These are phyloP conservation scores for Morpho achilles DNA, from an alignment of 2,888 invertebrate species.

Conservation along the genomic window DNA sequence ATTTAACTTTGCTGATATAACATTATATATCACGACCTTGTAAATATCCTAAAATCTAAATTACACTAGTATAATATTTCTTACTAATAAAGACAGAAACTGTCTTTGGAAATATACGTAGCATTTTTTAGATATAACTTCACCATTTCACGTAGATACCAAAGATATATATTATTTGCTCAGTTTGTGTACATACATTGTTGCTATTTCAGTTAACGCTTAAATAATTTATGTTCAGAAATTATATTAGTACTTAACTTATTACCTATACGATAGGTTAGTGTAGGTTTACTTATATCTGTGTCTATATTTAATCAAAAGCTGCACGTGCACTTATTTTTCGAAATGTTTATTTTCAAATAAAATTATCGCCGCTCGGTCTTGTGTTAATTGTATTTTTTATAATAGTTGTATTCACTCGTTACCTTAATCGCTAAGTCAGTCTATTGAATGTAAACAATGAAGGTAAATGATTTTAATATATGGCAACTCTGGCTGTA, in stretches of 20 bases:
- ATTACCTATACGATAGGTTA: constrained; percentile 6
- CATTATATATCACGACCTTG: no score
- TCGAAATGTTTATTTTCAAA: not conserved
- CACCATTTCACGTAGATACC: not conserved
- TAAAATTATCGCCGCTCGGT: not conserved
- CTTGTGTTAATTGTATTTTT: constrained; percentile 7
- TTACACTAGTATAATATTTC: no score
- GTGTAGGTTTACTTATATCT: constrained; percentile 2
- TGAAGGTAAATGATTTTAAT: no score
- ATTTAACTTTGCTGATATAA: no score
- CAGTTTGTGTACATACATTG: constrained; percentile 3
- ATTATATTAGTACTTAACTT: constrained; percentile 5
- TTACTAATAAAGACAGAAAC: not conserved
- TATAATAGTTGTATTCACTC: constrained; percentile 6
- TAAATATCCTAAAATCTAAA: no score
- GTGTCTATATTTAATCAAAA: not conserved
- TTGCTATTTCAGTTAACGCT: no score
- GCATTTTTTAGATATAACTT: not conserved
- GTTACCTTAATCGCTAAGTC: constrained; percentile 18
- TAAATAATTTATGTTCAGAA: not conserved
- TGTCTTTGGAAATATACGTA: constrained; percentile 17
- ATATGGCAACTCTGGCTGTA: no score
- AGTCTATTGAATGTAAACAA: not conserved
- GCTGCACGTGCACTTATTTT: not conserved
- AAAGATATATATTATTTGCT: constrained; percentile 5